phyloP scores from a whole-genome alignment of 2,113 vertebrate species.

The Shinisaurus crocodilurus region DNA sequence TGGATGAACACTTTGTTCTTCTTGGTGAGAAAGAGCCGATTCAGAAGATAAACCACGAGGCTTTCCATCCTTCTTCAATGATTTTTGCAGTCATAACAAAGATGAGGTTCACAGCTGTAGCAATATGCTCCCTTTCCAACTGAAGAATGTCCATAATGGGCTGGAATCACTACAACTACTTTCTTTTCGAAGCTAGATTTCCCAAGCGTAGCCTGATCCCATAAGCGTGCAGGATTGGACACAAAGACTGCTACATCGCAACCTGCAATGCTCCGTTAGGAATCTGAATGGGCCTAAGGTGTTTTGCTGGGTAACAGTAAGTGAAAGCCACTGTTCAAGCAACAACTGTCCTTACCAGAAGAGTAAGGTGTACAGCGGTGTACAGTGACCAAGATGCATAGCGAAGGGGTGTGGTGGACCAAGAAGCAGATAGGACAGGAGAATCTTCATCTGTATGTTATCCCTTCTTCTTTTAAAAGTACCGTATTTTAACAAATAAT shows the following conservation, averaged over 20 bases:
- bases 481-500: background rate
- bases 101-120: constrained; percentile 3
- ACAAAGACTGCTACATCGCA: background rate
- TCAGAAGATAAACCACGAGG: background rate
- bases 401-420: background rate
- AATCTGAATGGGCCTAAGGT: background rate
- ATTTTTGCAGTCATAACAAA: background rate
- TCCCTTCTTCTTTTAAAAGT: background rate
- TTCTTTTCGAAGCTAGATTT: accelerated
- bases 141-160: background rate
- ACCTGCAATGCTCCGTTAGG: background rate
- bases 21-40: background rate
- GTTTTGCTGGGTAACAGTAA: background rate
- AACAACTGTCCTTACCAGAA: background rate
- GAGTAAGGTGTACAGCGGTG: background rate
- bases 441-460: background rate
- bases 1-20: background rate
- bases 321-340: background rate
- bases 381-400: background rate
- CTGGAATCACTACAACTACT: constrained; percentile 21
- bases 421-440: background rate
- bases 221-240: background rate
- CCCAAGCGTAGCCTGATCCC: accelerated
- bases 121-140: background rate
- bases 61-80: background rate